Evolutionary conservation across 35 echinoderm and acorn worm species (phyloP), one percentile per base, ranked within the genome.

Genomic region (Heliocidaris tuberculata): DNA sequence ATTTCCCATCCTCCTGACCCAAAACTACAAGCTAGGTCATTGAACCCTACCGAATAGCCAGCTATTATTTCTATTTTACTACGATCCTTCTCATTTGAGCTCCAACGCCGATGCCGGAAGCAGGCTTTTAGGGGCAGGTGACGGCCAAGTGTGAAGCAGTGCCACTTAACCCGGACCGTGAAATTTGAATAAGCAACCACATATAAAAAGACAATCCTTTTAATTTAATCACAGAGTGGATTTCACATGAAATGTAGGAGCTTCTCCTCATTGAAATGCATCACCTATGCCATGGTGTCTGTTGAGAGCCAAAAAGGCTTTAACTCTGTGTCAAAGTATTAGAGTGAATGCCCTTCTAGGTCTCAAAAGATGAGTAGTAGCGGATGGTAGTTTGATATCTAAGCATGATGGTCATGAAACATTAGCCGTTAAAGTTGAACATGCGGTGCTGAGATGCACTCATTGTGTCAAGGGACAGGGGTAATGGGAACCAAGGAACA

Each of bases 331-430:
- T 56, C 15, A 11, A 42, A 56, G 52, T 56, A 10, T 56, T 13
- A 13, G 52, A 15, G 52, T 56, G 9, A 12, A 13, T 15, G 15
- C 52, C 52, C 52, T 56, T 56, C 9, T 56, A 0, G 8, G 7
- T 56, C 52, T 56, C 11, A 52, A 52, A 10, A 52, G 50, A 52
- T 52, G 50, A 52, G 7, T 52, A 24, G 17, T 78, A 78, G 65
- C 27, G 27, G 65, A 78, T 78, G 27, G 17, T 78, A 78, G 65
- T 78, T 78, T 78, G 65, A 78, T 78, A 78, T 78, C 65, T 78
- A 78, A 78, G 65, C 19, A 78, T 78, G 65, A 78, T 78, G 65
- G 65, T 78, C 65, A 78, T 78, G 65, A 78, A 78, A 78, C 65
- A 78, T 78, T 27, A 78, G 65, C 65, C 21, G 4, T 78, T 19